Evolutionary conservation across 2,888 invertebrate genomes (phyloP).

Genomic region (Rhynchonema sp.): DNA sequence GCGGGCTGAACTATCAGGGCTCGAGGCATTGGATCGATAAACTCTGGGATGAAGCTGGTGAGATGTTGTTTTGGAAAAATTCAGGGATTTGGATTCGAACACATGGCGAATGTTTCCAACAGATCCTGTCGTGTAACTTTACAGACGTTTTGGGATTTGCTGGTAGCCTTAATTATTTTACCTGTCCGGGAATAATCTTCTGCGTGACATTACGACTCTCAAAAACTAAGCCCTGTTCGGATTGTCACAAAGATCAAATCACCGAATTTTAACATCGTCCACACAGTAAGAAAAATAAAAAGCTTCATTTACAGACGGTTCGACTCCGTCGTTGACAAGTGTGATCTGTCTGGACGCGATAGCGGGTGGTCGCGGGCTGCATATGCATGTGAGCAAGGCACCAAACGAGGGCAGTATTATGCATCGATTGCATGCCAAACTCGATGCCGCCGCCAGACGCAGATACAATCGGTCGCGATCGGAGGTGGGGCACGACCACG

Average conservation of each 20-base stretch:
- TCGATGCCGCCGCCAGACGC: background rate
- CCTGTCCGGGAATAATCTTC: too few relatives aligned
- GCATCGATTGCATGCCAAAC: background rate
- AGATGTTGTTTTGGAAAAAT: background rate
- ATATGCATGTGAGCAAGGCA: slow-evolving; percentile 75
- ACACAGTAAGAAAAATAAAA: too few relatives aligned
- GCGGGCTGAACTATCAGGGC: slow-evolving; percentile 80
- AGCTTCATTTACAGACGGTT: too few relatives aligned
- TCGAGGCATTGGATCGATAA: slow-evolving; percentile 89
- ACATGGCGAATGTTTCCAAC: too few relatives aligned
- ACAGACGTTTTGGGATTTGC: background rate
- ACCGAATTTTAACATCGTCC: too few relatives aligned
- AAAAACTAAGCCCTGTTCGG: too few relatives aligned
- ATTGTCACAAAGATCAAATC: too few relatives aligned
- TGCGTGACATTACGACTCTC: too few relatives aligned
- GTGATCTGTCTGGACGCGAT: slow-evolving; percentile 63
- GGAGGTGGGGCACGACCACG: background rate
- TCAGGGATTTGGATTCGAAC: background rate
- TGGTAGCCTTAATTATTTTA: background rate
- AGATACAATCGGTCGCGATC: background rate
- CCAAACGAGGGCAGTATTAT: background rate
- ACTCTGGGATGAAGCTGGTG: slow-evolving; percentile 33
- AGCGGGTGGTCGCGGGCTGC: slow-evolving; percentile 45
- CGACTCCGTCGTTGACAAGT: slow-evolving; percentile 34
- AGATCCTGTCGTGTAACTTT: background rate